Percentiles rank a stretch among this genome's conserved stretches.
phyloP scores from a whole-genome alignment of 1,140 invertebrate species.

The Anadara kagoshimensis region DNA sequence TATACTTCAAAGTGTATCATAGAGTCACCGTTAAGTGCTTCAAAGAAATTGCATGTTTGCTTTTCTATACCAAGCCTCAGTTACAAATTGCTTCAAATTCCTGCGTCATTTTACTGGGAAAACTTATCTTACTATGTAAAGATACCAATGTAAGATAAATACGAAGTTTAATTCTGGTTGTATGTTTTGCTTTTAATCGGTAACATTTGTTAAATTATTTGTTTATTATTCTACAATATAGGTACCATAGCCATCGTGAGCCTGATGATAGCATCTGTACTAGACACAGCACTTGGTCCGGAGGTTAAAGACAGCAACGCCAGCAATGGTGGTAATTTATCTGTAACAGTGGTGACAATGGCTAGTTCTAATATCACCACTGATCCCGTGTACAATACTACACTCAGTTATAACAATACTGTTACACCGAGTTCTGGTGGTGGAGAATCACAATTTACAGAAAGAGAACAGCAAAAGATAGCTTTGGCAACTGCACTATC shows the following conservation, averaged over 20 bases:
- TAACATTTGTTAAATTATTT: not conserved
- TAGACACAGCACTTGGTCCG: conserved; percentile 51
- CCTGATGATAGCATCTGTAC: conserved; percentile 70
- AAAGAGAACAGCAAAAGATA: conserved; percentile 11
- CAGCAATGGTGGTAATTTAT: not conserved
- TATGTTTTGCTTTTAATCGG: not conserved
- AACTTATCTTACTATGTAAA: no score
- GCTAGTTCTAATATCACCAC: no score
- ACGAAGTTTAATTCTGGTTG: not conserved
- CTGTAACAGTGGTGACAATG: no score
- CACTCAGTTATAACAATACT: not conserved
- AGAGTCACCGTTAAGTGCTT: no score
- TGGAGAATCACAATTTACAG: not conserved
- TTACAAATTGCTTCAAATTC: no score
- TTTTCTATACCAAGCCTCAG: no score
- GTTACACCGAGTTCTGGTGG: not conserved
- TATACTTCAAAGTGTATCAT: no score
- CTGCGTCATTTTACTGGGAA: no score
- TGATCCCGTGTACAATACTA: no score
- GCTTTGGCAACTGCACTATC: conserved; percentile 32
- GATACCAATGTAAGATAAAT: no score
- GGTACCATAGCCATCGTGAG: conserved; percentile 73
- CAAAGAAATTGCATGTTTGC: no score
- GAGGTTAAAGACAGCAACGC: not conserved
- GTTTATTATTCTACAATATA: conserved; percentile 29